Percentiles rank a stretch among this genome's conserved stretches.
Conservation (phyloP, 2,797 vertebrate genomes). For the Pantherophis alleghaniensis region DNA sequence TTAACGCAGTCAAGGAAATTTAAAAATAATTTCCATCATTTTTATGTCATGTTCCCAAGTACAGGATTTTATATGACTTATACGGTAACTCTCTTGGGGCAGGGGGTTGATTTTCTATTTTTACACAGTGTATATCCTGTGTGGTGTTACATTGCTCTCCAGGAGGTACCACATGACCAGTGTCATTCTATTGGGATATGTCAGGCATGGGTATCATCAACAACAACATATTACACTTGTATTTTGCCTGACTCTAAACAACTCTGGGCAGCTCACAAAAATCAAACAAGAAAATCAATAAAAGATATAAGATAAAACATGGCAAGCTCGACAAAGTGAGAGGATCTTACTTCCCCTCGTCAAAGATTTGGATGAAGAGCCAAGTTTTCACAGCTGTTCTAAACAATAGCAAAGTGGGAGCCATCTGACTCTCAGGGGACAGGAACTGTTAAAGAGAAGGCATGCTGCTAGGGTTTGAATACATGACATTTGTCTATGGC, state of each 20-base stretch:
- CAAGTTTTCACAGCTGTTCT: not conserved
- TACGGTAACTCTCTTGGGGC: not conserved
- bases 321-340: not conserved
- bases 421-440: not conserved
- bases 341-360: not conserved
- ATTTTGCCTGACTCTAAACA: not conserved
- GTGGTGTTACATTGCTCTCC: not conserved
- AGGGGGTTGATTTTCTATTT: not conserved
- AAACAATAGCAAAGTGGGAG: not conserved
- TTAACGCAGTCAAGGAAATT: not conserved
- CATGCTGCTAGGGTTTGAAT: not conserved
- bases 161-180: not conserved
- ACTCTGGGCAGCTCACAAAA: not conserved
- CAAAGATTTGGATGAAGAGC: not conserved
- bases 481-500: not conserved
- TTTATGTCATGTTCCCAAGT: not conserved
- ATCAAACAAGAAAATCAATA: not conserved
- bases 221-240: not conserved
- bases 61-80: not conserved
- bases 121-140: not conserved
- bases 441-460: not conserved
- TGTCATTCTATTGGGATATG: not conserved
- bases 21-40: not conserved
- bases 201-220: not conserved
- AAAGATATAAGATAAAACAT: not conserved